Evolutionary conservation across 2,113 vertebrate genomes (phyloP), one percentile per base, ranked within the genome.

Genomic region (Rhizomys pruinosus): DNA sequence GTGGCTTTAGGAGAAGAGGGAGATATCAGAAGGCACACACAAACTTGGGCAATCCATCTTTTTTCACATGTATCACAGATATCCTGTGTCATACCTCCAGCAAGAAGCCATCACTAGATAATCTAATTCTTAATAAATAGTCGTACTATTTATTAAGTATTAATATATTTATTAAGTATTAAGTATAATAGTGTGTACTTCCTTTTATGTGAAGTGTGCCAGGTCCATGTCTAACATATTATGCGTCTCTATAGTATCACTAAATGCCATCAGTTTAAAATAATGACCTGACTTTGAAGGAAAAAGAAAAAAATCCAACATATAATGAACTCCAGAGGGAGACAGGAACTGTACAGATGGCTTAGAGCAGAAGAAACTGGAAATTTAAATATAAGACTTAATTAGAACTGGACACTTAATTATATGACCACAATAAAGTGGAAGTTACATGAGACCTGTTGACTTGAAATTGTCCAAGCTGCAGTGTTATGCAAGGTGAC

Each of bases 271-370:
- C 32, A 7, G 5, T 84, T 87, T 79, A 66, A 81, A 92, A 72
- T 42, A 80, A 80, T 2, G 19, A 82, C 7, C 69, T 52, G 22
- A 72, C 73, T 89, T 22, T 79, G 89, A 82, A 82, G 29, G 42
- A 82, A 94, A 89, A 88, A 37, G 19, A 1, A 44, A 22, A 59
- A 82, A 64, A 78, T 95, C 27, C 27, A 47, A 34, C 55, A 22
- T 61, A 6, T 64, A 76, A 64, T 11, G 8, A 84, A 91, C 74
- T 71, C 66, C 16, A 34, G 29, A 34, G 59, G 42, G 22, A 52
- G 16, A 39, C 8, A 39, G 73, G 79, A 89, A 42, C 34, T 37
- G 19, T 16, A 32, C 16, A 37, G 69, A 87, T 20, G 52, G 22
- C 47, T 91, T 42, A n/a, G 68, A 78, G 3, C 19, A 47, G 20